These are phyloP conservation scores for Bradypus variegatus DNA, from an alignment of 2,797 vertebrate genomes.

Conservation along the genomic window DNA sequence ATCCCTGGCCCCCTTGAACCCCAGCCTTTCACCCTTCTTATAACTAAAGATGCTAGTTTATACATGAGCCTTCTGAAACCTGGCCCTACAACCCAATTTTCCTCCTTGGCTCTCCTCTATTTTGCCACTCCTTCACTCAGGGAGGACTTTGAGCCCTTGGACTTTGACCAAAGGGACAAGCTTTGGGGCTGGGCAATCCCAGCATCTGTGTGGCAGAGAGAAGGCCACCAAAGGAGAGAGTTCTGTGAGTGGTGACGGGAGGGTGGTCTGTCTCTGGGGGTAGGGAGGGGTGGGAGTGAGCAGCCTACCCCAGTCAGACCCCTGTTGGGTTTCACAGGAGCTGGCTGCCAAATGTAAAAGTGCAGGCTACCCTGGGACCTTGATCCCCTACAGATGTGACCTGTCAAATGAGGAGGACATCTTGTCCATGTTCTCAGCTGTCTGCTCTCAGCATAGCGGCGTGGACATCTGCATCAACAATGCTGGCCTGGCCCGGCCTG, in stretches of 20 bases:
- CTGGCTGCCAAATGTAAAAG: constrained; percentile 94
- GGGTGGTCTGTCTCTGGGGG: neutral
- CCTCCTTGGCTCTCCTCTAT: neutral
- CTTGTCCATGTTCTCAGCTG: constrained; percentile 95
- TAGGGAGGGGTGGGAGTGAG: constrained; percentile 22
- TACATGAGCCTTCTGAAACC: neutral
- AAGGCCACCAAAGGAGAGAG: neutral
- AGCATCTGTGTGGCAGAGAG: neutral
- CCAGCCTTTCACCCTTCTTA: neutral
- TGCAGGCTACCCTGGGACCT: constrained; percentile 86
- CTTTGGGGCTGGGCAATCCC: constrained; percentile 9
- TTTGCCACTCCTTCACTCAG: neutral
- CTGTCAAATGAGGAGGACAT: constrained; percentile 95
- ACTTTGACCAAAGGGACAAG: constrained; percentile 34
- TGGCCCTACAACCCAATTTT: neutral
- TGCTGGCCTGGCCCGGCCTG: constrained; percentile 86
- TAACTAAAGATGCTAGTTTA: neutral
- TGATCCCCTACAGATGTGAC: constrained; percentile 95
- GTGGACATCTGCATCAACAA: constrained; percentile 98
- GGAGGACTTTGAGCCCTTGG: neutral
- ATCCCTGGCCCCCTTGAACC: neutral
- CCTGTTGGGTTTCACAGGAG: constrained; percentile 78
- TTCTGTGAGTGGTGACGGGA: neutral
- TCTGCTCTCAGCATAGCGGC: constrained; percentile 88
- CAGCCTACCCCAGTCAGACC: constrained; percentile 57